A percentile compares a stretch with the other conserved stretches of the same genome.
Evolutionary conservation across 2,113 vertebrate species (phyloP).

Genomic region (Turdus rufiventris): DNA sequence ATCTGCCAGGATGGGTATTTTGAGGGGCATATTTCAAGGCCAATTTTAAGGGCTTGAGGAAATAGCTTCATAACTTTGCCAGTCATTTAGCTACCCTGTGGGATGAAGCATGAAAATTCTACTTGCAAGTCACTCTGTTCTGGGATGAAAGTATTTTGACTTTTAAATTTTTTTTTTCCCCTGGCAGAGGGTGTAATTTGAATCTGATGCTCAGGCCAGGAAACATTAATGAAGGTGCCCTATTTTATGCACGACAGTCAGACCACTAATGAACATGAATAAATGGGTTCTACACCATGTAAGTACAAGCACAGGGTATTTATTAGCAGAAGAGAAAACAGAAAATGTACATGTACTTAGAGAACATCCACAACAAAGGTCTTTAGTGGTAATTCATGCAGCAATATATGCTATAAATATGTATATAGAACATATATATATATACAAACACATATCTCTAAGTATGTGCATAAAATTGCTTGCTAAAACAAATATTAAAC

Average conservation of each 20-base stretch:
- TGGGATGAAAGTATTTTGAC: background rate
- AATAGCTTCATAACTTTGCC: background rate
- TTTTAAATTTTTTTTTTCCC: too few relatives aligned
- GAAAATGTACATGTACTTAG: background rate
- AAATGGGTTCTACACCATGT: background rate
- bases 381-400: background rate
- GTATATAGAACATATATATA: background rate
- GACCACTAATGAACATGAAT: background rate
- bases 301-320: background rate
- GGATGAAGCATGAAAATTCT: background rate
- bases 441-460: accelerated
- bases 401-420: background rate
- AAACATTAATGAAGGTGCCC: background rate
- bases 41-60: background rate
- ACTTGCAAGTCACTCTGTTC: background rate
- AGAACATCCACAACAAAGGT: background rate
- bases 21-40: background rate
- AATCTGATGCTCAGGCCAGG: background rate
- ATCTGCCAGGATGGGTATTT: background rate
- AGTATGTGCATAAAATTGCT: background rate
- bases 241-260: background rate
- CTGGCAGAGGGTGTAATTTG: background rate
- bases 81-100: background rate
- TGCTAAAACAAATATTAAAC: background rate
- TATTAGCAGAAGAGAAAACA: background rate